Conservation (phyloP, 2,113 vertebrate species). For the Axis porcinus region DNA sequence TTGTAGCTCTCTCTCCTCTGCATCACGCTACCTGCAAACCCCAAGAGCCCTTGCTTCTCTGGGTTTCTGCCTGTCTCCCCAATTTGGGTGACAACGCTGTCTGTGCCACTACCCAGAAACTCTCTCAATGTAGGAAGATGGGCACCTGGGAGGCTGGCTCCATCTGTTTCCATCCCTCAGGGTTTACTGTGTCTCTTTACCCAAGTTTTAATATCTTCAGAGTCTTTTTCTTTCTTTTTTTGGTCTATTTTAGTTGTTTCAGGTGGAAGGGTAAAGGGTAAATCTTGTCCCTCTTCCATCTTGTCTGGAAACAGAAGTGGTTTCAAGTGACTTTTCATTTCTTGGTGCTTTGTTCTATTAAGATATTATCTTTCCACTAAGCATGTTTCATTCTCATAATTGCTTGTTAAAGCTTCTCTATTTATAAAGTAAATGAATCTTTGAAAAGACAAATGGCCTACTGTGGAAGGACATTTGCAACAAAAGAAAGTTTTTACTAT, state of each 20-base stretch:
- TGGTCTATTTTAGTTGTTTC: neutral
- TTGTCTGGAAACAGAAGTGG: too few relatives aligned
- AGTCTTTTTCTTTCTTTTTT: neutral
- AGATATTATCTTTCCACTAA: neutral
- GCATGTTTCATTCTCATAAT: neutral
- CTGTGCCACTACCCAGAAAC: neutral
- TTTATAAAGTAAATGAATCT: neutral
- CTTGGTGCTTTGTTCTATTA: neutral
- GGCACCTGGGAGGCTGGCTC: accelerated
- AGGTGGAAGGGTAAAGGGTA: neutral
- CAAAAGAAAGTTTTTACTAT: neutral
- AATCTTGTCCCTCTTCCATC: neutral
- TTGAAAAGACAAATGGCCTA: neutral
- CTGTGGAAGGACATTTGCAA: neutral
- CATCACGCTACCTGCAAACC: neutral
- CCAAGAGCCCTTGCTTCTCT: neutral
- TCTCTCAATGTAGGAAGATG: neutral
- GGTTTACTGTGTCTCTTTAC: neutral
- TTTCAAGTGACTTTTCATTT: neutral
- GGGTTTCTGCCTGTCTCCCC: neutral
- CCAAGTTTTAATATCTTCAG: neutral
- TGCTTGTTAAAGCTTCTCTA: neutral
- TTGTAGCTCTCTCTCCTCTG: neutral
- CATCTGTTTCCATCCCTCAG: neutral
- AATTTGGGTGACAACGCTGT: neutral